Conservation (phyloP, 2,113 vertebrate genomes). For the Fulica atra region DNA sequence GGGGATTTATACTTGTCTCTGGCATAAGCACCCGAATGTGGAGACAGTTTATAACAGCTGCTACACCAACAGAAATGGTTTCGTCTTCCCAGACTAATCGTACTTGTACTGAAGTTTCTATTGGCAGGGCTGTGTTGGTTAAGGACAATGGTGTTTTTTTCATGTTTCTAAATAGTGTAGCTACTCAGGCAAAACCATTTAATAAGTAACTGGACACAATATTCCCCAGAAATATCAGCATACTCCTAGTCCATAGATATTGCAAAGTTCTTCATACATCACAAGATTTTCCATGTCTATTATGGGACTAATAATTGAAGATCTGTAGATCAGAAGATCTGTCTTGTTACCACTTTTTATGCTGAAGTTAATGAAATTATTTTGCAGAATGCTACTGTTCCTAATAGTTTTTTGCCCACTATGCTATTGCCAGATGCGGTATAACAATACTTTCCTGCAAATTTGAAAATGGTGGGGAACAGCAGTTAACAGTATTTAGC, state of each 20-base stretch:
- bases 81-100: not conserved
- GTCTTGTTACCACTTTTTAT: not conserved
- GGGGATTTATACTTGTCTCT: not conserved
- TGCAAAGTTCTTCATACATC: not conserved
- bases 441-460: conserved; percentile 39
- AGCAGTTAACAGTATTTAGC: conserved; percentile 51
- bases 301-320: not conserved
- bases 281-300: not conserved
- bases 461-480: conserved; percentile 39
- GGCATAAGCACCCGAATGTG: not conserved
- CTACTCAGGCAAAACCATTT: not conserved
- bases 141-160: not conserved
- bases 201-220: not conserved
- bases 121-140: not conserved
- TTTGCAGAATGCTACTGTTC: not conserved
- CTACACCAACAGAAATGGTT: not conserved
- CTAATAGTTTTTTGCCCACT: not conserved
- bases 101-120: not conserved
- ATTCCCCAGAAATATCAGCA: not conserved
- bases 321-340: not conserved
- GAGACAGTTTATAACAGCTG: not conserved
- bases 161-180: not conserved
- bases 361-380: not conserved
- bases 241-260: not conserved
- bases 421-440: conserved; percentile 10